phyloP scores from a whole-genome alignment of 2,888 invertebrate species.

The Troilus luridus region DNA sequence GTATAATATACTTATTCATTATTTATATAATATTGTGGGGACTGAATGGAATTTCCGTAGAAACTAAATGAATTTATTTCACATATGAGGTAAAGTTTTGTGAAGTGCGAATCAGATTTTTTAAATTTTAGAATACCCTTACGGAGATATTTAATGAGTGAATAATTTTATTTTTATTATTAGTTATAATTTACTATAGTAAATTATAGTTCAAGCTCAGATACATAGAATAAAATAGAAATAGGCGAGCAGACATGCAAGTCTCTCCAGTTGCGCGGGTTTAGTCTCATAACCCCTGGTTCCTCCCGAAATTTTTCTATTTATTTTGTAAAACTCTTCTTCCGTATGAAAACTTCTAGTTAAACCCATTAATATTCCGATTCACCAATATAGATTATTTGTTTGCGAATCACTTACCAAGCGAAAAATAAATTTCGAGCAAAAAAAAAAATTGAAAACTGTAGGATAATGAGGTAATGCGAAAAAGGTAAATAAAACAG shows the following conservation, averaged over 20 bases:
- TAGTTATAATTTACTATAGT: not conserved
- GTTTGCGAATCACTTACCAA: not conserved
- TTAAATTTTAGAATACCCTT: too few relatives aligned
- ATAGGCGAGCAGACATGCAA: not conserved
- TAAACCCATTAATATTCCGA: not conserved
- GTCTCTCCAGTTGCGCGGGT: constrained; percentile 22
- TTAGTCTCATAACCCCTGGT: constrained; percentile 45
- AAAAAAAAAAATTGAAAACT: not conserved
- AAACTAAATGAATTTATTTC: too few relatives aligned
- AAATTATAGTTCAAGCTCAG: not conserved
- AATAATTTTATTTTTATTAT: not conserved
- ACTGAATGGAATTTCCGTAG: too few relatives aligned
- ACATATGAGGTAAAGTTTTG: too few relatives aligned
- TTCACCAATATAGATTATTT: not conserved
- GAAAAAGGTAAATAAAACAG: constrained; percentile 36
- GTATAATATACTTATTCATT: too few relatives aligned
- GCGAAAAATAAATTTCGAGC: not conserved
- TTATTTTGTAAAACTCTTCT: not conserved
- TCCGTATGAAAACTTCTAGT: not conserved
- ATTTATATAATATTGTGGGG: too few relatives aligned
- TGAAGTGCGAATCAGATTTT: too few relatives aligned
- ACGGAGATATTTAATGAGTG: not conserved
- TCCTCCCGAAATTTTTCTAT: constrained; percentile 42
- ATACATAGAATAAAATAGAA: not conserved
- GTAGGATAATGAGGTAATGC: not conserved